These are phyloP conservation scores for Apamea sordens DNA, from an alignment of 2,888 invertebrate species.

Conservation along the genomic window DNA sequence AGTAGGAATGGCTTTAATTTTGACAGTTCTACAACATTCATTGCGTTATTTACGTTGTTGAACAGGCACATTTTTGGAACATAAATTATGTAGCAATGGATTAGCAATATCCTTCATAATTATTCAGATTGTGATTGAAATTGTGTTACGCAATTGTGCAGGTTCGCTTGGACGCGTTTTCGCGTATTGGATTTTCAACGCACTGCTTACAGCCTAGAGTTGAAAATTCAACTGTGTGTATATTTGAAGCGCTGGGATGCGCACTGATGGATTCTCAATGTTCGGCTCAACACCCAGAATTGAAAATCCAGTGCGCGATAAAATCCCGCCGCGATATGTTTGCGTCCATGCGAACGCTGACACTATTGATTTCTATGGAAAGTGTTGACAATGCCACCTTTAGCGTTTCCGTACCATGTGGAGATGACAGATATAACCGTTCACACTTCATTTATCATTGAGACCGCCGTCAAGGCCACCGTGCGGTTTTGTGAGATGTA, in stretches of 20 bases:
- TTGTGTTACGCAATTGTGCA: neutral
- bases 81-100: neutral
- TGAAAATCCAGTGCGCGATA: neutral
- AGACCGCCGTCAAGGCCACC: neutral
- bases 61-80: too few species aligned
- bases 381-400: neutral
- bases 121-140: neutral
- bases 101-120: neutral
- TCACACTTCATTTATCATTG: neutral
- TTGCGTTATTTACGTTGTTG: neutral
- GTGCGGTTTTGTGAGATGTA: conserved; percentile 16
- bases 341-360: too few species aligned
- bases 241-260: too few species aligned
- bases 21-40: neutral
- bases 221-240: too few species aligned
- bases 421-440: neutral
- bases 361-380: neutral
- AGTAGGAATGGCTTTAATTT: neutral
- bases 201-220: neutral
- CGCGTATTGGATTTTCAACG: neutral
- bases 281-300: neutral
- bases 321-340: neutral
- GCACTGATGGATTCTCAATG: too few species aligned
- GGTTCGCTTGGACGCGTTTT: neutral
- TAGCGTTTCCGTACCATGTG: neutral